These are phyloP conservation scores for Phrynocephalus vlangalii DNA, from an alignment of 2,797 vertebrate genomes.

Conservation along the genomic window DNA sequence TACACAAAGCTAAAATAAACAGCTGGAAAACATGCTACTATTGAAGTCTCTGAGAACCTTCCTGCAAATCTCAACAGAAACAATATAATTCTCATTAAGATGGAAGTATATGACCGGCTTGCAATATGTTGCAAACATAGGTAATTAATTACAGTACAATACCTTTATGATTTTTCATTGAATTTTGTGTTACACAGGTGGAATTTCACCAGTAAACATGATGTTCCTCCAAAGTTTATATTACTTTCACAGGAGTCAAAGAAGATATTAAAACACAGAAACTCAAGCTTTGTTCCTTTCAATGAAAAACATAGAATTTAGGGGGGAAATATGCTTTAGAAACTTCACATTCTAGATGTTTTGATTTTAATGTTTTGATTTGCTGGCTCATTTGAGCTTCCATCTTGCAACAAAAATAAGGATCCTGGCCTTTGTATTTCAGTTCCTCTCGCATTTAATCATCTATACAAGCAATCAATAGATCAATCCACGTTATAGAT, in stretches of 20 bases:
- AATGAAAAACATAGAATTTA: neutral
- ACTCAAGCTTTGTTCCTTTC: neutral
- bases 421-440: constrained; percentile 15
- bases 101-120: neutral
- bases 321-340: neutral
- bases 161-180: constrained; percentile 9
- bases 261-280: neutral
- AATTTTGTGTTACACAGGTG: constrained; percentile 12
- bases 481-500: neutral
- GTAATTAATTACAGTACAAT: neutral
- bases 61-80: neutral
- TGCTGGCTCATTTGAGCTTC: constrained; percentile 39
- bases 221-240: neutral
- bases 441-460: constrained; percentile 45
- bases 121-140: neutral
- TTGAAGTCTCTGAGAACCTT: too few relatives aligned
- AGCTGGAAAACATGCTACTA: too few relatives aligned
- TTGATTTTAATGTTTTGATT: constrained; percentile 32
- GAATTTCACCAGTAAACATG: neutral
- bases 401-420: constrained; percentile 7
- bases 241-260: neutral
- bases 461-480: constrained; percentile 29
- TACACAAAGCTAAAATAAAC: constrained; percentile 60
- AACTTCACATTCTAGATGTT: constrained; percentile 13
- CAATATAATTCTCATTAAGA: constrained; percentile 6